Base-by-base conservation (phyloP, 2,888 invertebrate species). In the Cephus pulcher region DNA sequence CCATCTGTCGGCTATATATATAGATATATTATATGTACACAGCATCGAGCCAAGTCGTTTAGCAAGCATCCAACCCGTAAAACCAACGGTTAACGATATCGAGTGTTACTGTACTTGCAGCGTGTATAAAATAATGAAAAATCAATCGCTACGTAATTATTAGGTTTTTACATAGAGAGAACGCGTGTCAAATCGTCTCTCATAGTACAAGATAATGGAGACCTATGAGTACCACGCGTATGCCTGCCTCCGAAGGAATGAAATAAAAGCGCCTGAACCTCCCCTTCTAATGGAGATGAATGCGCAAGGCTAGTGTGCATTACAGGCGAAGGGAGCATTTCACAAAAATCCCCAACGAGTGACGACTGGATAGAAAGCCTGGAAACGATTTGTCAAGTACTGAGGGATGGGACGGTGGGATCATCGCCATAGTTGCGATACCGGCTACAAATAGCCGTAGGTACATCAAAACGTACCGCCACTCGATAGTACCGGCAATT, bases 381-480 rank as follows among this genome's bases (percentile, higher is more conserved):
- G 56, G 77, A 76, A 78, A 80, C 85, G 86, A 87, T 87, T 87
- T 88, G 87, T 88, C 88, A 88, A 80, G 79, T 80, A 81, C 80
- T 88, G 87, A 87, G 85, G 83, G 84, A 88, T 84, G 84, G 82
- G 83, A 81, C 23, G 23, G 9, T 2, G 1, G 56, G 56, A 76
- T 80, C 76, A 76, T 76, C 75, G 76, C 69, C 75, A 32, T 77
- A 75, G 77, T 79, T 76, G 75, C 79, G 75, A 34, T 75, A 84
- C 82, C 82, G 76, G 80, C 85, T 87, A 87, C 87, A 87, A 87
- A 87, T 87, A 86, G 88, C 83, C 81, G 88, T 23, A 56, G 56
- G 9, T 23, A 56, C 56, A 56, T 56, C 56, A 56, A 56, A 56
- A 56, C 56, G 56, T 56, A 56, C 56, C 56, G 56, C 56, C 56